Percentiles rank a stretch among this genome's conserved stretches.
Conservation (phyloP, 1,140 invertebrate genomes). For the Trichonephila clavipes region DNA sequence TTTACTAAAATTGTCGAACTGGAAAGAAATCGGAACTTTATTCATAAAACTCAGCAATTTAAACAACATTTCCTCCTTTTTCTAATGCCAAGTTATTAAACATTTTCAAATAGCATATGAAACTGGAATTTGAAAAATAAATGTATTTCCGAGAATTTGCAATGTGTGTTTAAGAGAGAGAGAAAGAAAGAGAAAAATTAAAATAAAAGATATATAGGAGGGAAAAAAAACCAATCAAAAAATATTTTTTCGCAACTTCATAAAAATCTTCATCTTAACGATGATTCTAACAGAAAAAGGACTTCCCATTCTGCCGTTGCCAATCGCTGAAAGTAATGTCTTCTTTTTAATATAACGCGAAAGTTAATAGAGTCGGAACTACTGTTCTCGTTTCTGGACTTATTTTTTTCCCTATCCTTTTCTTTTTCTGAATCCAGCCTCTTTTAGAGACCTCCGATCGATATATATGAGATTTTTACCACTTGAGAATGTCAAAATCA, state of each 20-base stretch:
- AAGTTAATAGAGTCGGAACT: slow-evolving; percentile 40
- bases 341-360: slow-evolving; percentile 52
- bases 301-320: slow-evolving; percentile 9
- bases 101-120: slow-evolving; percentile 5
- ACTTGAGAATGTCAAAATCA: slow-evolving; percentile 69
- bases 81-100: slow-evolving; percentile 27
- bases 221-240: not conserved
- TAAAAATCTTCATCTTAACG: slow-evolving; percentile 28
- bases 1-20: not conserved
- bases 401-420: not conserved
- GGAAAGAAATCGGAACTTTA: not conserved
- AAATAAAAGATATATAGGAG: not conserved
- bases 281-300: not conserved
- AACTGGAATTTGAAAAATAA: slow-evolving; percentile 27
- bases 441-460: slow-evolving; percentile 20
- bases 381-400: slow-evolving; percentile 23
- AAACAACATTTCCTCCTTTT: not conserved
- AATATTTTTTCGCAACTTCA: not conserved
- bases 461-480: slow-evolving; percentile 72
- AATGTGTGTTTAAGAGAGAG: too few species aligned
- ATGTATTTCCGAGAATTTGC: not conserved
- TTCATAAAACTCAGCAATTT: not conserved
- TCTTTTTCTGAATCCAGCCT: not conserved
- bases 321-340: slow-evolving; percentile 35
- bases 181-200: not conserved